phyloP scores from a whole-genome alignment of 2,888 invertebrate species.

The Melinaea marsaeus region DNA sequence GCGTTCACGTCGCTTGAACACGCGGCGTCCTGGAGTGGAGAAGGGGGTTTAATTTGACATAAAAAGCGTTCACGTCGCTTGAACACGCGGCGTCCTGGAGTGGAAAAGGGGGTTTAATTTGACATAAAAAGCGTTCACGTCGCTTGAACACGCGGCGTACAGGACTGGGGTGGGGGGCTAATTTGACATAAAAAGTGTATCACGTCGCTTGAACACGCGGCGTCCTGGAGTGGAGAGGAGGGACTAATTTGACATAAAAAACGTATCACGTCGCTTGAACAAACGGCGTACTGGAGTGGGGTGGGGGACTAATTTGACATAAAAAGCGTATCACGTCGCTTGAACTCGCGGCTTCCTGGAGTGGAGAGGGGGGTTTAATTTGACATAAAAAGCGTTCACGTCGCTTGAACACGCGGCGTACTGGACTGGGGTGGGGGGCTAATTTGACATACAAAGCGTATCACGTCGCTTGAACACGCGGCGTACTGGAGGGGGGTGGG shows the following conservation, averaged over 20 bases:
- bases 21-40: constrained; percentile 41
- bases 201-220: constrained; percentile 20
- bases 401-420: too few species aligned
- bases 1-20: constrained; percentile 16
- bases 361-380: too few species aligned
- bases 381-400: too few species aligned
- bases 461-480: too few species aligned
- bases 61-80: constrained; percentile 21
- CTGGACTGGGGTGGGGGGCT: too few species aligned
- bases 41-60: constrained; percentile 32
- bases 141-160: too few species aligned
- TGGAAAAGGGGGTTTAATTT: constrained; percentile 45
- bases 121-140: constrained; percentile 45
- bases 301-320: too few species aligned
- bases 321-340: too few species aligned
- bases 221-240: constrained; percentile 45
- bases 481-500: too few species aligned
- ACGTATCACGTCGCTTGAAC: constrained; percentile 22
- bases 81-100: constrained; percentile 34
- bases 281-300: constrained; percentile 36
- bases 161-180: too few species aligned
- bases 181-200: background rate
- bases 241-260: constrained; percentile 13
- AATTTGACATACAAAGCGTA: too few species aligned
- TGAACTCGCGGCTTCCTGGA: too few species aligned